Evolutionary conservation across 2,888 invertebrate species (phyloP).

Genomic region (Biston betularia): DNA sequence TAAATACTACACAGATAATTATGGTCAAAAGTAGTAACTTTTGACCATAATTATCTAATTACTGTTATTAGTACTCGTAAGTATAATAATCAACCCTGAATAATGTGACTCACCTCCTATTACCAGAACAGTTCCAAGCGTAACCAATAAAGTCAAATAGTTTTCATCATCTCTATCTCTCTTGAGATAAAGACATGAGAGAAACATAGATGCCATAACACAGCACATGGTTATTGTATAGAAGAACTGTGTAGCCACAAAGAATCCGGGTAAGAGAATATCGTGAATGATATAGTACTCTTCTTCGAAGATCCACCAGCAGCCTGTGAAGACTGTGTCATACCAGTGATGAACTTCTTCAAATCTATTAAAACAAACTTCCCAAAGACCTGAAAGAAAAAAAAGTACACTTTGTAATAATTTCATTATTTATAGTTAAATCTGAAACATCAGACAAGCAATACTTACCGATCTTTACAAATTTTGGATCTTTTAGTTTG

Average conservation of each 20-base stretch:
- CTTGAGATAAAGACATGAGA: conserved; percentile 90
- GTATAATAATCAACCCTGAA: background rate
- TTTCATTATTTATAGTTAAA: background rate
- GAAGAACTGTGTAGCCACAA: conserved; percentile 97
- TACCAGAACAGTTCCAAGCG: conserved; percentile 90
- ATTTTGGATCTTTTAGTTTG: conserved; percentile 91
- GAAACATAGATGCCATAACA: conserved; percentile 90
- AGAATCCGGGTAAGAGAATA: conserved; percentile 95
- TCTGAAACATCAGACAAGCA: background rate
- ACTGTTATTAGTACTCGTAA: no score
- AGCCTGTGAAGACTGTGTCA: conserved; percentile 93
- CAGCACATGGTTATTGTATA: conserved; percentile 95
- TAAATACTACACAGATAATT: no score
- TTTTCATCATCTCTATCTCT: conserved; percentile 92
- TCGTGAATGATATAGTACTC: conserved; percentile 98
- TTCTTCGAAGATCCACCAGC: conserved; percentile 99
- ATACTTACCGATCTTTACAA: conserved; percentile 91
- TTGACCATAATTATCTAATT: no score
- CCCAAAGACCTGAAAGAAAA: conserved; percentile 93
- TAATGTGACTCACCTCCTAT: conserved; percentile 84
- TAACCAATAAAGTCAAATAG: conserved; percentile 90
- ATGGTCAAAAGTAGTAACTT: no score
- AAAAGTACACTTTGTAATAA: background rate
- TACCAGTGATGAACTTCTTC: conserved; percentile 95
- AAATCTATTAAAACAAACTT: conserved; percentile 96